These are phyloP conservation scores for Ceratosolen fusciceps DNA, from an alignment of 1,140 invertebrate genomes.

Conservation along the genomic window DNA sequence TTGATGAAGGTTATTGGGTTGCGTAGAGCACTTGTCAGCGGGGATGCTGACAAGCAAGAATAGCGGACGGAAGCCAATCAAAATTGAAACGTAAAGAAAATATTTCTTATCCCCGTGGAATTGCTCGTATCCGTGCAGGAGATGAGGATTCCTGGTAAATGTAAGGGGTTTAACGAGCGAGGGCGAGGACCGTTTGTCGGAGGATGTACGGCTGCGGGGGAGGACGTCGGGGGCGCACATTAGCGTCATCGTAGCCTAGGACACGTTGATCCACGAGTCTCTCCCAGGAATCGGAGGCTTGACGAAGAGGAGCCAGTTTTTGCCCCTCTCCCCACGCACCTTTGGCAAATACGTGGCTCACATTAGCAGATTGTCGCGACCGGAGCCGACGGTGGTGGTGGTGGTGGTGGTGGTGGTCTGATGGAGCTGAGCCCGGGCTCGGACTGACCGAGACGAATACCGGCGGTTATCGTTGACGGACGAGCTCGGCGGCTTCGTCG, in stretches of 20 bases:
- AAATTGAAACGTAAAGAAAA: too few species aligned
- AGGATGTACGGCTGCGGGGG: neutral
- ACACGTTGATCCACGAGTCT: slow-evolving; percentile 43
- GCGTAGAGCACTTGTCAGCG: too few species aligned
- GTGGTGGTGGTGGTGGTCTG: neutral
- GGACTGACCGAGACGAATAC: slow-evolving; percentile 26
- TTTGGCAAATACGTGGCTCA: slow-evolving; percentile 26
- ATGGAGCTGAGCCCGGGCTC: neutral
- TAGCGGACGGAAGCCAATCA: too few species aligned
- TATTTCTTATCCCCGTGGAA: too few species aligned
- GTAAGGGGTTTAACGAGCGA: too few species aligned
- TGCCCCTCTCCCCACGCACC: too few species aligned
- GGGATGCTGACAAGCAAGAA: too few species aligned
- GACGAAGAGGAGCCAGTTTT: slow-evolving; percentile 18
- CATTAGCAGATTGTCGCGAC: slow-evolving; percentile 42
- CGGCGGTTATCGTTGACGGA: slow-evolving; percentile 17
- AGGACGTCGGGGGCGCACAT: neutral
- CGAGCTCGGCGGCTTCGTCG: neutral
- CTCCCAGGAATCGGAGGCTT: slow-evolving; percentile 42
- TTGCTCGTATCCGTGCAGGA: too few species aligned
- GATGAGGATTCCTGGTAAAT: too few species aligned
- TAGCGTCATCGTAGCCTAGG: slow-evolving; percentile 23
- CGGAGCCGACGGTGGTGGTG: neutral
- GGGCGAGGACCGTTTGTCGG: neutral
- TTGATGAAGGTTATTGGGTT: too few species aligned